Conservation (phyloP, 2,797 vertebrate species). For the Avahi laniger region DNA sequence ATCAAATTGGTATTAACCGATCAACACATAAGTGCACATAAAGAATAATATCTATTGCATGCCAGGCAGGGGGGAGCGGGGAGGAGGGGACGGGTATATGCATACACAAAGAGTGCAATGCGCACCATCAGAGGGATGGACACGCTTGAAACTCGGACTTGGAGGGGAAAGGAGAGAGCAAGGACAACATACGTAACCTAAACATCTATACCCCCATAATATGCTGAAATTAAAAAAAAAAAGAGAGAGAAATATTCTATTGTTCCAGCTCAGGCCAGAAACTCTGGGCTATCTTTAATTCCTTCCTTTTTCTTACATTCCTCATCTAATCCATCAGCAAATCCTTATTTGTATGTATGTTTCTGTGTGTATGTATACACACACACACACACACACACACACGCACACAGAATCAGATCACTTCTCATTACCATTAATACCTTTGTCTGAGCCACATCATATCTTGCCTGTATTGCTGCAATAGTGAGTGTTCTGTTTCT, state of each 20-base stretch:
- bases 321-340: background rate
- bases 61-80: no score
- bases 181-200: no score
- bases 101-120: no score
- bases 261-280: background rate
- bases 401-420: background rate
- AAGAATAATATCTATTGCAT: no score
- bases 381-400: background rate
- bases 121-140: no score
- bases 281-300: background rate
- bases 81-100: no score
- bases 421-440: background rate
- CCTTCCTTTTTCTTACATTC: background rate
- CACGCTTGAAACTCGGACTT: no score
- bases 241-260: background rate
- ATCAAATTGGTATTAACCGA: no score
- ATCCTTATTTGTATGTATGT: background rate
- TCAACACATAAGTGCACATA: no score
- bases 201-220: no score
- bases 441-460: background rate
- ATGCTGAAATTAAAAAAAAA: no score
- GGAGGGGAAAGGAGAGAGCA: no score
- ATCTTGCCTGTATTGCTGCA: background rate
- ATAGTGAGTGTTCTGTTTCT: background rate
- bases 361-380: background rate